Percentiles rank a stretch among this genome's conserved stretches.
phyloP scores from a whole-genome alignment of 1,140 invertebrate species.

The Andrena cerasifolii region DNA sequence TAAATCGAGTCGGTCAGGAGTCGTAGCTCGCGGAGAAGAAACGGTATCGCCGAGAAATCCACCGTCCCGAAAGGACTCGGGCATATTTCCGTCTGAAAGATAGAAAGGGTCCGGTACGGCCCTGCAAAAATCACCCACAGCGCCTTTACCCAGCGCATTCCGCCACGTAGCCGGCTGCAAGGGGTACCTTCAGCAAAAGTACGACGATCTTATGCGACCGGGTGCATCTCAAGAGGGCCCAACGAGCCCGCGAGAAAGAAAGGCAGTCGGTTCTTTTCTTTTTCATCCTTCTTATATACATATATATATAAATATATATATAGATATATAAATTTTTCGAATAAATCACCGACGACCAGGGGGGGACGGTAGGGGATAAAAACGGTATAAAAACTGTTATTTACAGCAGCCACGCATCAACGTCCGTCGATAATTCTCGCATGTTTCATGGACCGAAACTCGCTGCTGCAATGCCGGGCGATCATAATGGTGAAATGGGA shows the following conservation, averaged over 20 bases:
- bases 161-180: constrained; percentile 64
- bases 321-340: constrained; percentile 53
- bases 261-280: background rate
- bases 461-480: constrained; percentile 27
- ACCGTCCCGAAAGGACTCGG: background rate
- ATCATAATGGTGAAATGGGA: constrained; percentile 41
- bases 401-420: constrained; percentile 52
- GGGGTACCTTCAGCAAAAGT: constrained; percentile 47
- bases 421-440: constrained; percentile 57
- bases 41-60: constrained; percentile 5
- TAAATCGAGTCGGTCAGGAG: constrained; percentile 7
- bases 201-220: constrained; percentile 34
- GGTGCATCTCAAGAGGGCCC: constrained; percentile 7
- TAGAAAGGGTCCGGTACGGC: constrained; percentile 53
- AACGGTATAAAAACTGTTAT: constrained; percentile 65
- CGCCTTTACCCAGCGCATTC: constrained; percentile 60
- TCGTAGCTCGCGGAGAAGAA: background rate
- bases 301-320: too few relatives aligned
- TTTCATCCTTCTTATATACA: background rate
- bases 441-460: constrained; percentile 7
- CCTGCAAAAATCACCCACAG: constrained; percentile 65
- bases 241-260: background rate
- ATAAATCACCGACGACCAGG: constrained; percentile 51
- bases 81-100: background rate
- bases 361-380: constrained; percentile 29